Evolutionary conservation across 2,113 vertebrate species (phyloP).

Genomic region (Triplophysa rosa): DNA sequence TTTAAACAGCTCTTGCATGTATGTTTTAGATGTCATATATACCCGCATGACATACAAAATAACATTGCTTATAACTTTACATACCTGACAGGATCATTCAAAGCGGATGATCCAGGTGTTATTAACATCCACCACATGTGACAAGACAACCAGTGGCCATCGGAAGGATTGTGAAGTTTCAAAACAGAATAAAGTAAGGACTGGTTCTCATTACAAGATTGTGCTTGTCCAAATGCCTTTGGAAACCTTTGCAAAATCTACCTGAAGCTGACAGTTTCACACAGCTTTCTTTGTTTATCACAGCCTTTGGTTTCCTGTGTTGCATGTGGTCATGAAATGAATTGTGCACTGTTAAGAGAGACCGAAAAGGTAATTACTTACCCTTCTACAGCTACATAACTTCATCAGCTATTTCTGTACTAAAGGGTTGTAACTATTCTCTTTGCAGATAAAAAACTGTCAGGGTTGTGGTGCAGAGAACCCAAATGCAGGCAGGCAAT

Average conservation of each 20-base stretch:
- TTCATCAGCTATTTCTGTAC: background rate
- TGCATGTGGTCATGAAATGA: background rate
- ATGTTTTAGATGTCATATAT: background rate
- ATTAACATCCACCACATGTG: conserved; percentile 8
- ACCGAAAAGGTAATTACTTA: rapidly evolving
- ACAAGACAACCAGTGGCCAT: rapidly evolving
- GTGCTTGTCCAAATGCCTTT: background rate
- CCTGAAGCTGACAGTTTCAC: background rate
- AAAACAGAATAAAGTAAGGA: rapidly evolving
- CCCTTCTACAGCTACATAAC: background rate
- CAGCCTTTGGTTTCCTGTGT: conserved; percentile 17
- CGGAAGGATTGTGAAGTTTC: background rate
- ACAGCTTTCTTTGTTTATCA: background rate
- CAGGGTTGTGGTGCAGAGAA: no score
- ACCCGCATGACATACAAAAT: background rate
- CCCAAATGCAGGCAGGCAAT: no score
- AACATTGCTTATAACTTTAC: background rate
- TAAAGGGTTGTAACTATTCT: background rate
- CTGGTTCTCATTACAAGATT: background rate
- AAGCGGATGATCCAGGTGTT: background rate
- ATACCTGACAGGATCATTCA: background rate
- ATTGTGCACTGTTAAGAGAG: background rate
- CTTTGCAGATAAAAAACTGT: background rate
- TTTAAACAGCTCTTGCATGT: background rate
- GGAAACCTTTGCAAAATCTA: background rate